A percentile compares a stretch with the other conserved stretches of the same genome.
Evolutionary conservation across 2,797 vertebrate genomes (phyloP).

Genomic region (Bufotes viridis): DNA sequence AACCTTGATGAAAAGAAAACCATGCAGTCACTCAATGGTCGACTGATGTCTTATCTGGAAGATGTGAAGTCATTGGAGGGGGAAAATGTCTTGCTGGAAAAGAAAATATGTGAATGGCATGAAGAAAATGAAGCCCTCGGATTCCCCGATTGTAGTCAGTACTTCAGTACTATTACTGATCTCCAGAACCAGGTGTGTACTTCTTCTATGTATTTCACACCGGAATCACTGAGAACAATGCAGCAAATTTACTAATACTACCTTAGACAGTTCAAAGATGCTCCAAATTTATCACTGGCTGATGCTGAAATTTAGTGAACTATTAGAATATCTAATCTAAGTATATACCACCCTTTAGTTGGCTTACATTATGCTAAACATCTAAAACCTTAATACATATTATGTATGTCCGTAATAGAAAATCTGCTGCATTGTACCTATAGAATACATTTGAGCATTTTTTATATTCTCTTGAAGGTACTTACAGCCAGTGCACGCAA

Average conservation of each 20-base stretch:
- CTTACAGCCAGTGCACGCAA: background rate
- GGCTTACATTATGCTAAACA: too few species aligned
- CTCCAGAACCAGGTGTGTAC: conserved; percentile 25
- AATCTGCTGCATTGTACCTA: background rate
- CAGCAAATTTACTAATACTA: too few species aligned
- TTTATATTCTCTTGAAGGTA: background rate
- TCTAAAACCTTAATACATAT: too few species aligned
- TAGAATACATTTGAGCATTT: background rate
- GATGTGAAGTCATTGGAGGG: conserved; percentile 27
- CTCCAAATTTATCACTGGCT: too few species aligned
- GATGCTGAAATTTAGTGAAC: too few species aligned
- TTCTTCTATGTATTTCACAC: background rate
- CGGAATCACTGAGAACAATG: background rate
- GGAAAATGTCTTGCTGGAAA: conserved; percentile 6
- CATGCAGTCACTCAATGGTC: conserved; percentile 31
- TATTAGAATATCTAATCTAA: too few species aligned
- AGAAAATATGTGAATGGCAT: conserved; percentile 33
- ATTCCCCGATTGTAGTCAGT: background rate
- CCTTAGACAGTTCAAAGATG: too few species aligned
- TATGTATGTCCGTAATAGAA: too few species aligned
- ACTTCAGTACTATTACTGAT: background rate
- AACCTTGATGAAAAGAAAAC: conserved; percentile 30
- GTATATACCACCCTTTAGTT: too few species aligned
- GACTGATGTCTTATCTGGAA: conserved; percentile 35
- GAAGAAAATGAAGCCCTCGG: background rate